A percentile compares a stretch with the other conserved stretches of the same genome.
phyloP scores from a whole-genome alignment of 2,888 invertebrate genomes.

The Drosophila borealis region DNA sequence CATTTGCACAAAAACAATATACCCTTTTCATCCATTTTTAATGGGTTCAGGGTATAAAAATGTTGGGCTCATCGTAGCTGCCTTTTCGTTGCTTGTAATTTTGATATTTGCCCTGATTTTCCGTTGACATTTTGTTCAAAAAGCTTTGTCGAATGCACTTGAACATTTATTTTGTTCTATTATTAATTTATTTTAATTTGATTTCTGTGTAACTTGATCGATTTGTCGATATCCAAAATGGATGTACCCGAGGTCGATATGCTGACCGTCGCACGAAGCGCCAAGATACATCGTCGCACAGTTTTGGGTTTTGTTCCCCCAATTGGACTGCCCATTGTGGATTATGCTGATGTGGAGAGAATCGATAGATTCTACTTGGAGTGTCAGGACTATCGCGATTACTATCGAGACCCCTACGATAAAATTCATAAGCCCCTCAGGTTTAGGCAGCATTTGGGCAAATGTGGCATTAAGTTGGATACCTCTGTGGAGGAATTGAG shows the following conservation, averaged over 20 bases:
- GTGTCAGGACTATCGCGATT: slow-evolving; percentile 82
- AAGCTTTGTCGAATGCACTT: neutral
- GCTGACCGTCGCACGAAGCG: slow-evolving; percentile 21
- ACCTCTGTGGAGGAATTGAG: slow-evolving; percentile 23
- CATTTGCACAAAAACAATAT: no score
- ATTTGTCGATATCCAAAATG: slow-evolving; percentile 14
- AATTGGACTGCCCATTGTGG: slow-evolving; percentile 74
- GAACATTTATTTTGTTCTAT: neutral
- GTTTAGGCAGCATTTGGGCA: slow-evolving; percentile 56
- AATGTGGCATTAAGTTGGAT: slow-evolving; percentile 45
- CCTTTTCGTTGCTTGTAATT: neutral
- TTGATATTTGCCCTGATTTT: neutral
- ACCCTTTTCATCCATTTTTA: no score
- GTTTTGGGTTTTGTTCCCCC: slow-evolving; percentile 75
- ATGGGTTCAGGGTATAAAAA: no score
- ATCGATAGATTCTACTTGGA: slow-evolving; percentile 77
- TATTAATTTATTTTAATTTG: neutral
- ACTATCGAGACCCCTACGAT: slow-evolving; percentile 80
- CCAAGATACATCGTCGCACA: slow-evolving; percentile 59
- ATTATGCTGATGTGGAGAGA: slow-evolving; percentile 72
- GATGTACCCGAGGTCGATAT: slow-evolving; percentile 40
- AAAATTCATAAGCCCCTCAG: slow-evolving; percentile 58
- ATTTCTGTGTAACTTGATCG: neutral
- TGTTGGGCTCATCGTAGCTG: neutral
- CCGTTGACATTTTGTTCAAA: neutral